Evolutionary conservation across 1,140 invertebrate species (phyloP).

Genomic region (Acarapis woodi): DNA sequence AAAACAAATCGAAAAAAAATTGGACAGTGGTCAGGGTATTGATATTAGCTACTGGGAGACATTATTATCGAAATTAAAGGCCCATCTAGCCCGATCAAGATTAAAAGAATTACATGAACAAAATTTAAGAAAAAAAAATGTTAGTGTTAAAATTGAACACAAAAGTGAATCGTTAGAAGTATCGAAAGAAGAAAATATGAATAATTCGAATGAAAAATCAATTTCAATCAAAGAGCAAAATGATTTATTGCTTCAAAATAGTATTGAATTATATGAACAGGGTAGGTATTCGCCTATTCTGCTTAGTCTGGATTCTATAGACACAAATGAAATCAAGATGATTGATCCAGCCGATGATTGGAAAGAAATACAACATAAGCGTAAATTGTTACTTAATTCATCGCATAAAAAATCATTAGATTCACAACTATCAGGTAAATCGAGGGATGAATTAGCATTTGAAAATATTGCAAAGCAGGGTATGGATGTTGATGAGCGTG

Average conservation of each 20-base stretch:
- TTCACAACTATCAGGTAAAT: conserved; percentile 11
- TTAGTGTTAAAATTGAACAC: conserved; percentile 27
- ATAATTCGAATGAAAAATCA: neutral
- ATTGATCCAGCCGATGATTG: conserved; percentile 45
- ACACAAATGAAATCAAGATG: conserved; percentile 51
- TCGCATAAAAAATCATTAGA: neutral
- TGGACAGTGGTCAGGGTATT: conserved; percentile 52
- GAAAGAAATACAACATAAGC: conserved; percentile 37
- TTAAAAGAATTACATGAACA: conserved; percentile 71
- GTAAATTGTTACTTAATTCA: conserved; percentile 15
- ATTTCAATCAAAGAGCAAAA: neutral
- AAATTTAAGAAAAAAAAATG: conserved; percentile 59
- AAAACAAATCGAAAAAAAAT: conserved; percentile 59
- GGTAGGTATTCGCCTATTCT: conserved; percentile 59
- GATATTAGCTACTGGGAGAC: conserved; percentile 94
- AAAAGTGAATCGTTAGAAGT: neutral
- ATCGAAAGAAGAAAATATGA: neutral
- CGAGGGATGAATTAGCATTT: conserved; percentile 24
- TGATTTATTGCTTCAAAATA: conserved; percentile 21
- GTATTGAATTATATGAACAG: conserved; percentile 31
- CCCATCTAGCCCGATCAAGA: conserved; percentile 72
- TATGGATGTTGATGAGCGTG: conserved; percentile 52
- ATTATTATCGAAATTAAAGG: conserved; percentile 65
- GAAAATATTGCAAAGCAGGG: conserved; percentile 50
- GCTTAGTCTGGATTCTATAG: conserved; percentile 32